phyloP scores from a whole-genome alignment of 2,797 vertebrate genomes.

The Malurus leucopterus region DNA sequence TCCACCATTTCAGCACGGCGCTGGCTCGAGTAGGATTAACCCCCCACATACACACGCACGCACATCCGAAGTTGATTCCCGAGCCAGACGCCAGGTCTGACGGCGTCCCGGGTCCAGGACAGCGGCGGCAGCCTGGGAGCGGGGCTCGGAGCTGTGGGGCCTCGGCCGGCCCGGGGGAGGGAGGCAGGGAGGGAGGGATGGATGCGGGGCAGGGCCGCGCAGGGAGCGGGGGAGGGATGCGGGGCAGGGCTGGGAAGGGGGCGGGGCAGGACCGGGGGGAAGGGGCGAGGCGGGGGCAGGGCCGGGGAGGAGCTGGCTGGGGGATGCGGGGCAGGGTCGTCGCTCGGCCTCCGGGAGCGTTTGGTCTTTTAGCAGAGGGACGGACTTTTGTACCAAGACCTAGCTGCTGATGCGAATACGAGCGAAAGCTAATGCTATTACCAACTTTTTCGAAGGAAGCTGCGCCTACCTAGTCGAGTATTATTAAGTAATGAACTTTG shows the following conservation, averaged over 20 bases:
- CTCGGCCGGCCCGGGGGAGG: background rate
- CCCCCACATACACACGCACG: background rate
- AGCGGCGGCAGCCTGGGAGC: background rate
- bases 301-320: background rate
- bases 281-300: background rate
- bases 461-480: background rate
- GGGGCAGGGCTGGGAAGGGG: background rate
- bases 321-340: background rate
- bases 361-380: background rate
- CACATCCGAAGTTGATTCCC: background rate
- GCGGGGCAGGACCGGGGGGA: background rate
- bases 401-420: background rate
- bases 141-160: background rate
- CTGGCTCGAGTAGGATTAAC: background rate
- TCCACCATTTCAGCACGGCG: slow-evolving; percentile 1
- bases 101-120: background rate
- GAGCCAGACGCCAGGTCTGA: background rate
- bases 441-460: background rate
- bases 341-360: background rate
- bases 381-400: background rate
- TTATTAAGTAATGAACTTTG: slow-evolving; percentile 16
- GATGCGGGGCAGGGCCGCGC: background rate
- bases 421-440: slow-evolving; percentile 1
- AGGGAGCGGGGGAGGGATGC: background rate
- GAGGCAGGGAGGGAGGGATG: background rate